phyloP scores from a whole-genome alignment of 92 coral and sea anemone species.

The Parazoanthus swiftii region DNA sequence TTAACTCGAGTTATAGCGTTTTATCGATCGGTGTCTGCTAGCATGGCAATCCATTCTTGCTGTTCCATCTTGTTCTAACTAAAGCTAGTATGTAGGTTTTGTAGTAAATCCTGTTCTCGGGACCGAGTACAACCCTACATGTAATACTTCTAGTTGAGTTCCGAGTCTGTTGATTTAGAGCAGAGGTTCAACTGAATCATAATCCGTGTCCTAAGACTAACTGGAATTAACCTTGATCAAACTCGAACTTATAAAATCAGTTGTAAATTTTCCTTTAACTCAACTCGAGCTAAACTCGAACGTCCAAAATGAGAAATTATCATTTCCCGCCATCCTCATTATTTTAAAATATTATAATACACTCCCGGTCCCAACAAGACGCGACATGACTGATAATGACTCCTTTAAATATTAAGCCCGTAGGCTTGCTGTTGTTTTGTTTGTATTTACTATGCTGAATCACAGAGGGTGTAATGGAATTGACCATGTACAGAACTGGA shows the following conservation, averaged over 20 bases:
- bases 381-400: background rate
- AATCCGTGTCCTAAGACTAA: background rate
- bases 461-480: too few relatives aligned
- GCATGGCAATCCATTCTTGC: background rate
- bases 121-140: too few relatives aligned
- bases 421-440: too few relatives aligned
- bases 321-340: background rate
- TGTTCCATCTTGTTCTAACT: too few relatives aligned
- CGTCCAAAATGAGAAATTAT: background rate
- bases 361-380: background rate
- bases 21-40: too few relatives aligned
- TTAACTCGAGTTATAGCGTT: background rate
- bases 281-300: background rate
- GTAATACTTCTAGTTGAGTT: too few relatives aligned
- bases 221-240: background rate
- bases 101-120: too few relatives aligned
- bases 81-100: too few relatives aligned
- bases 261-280: background rate
- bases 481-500: too few relatives aligned
- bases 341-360: background rate
- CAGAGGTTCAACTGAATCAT: background rate
- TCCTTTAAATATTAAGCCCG: too few relatives aligned
- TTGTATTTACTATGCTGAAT: too few relatives aligned
- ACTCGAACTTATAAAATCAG: background rate
- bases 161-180: too few relatives aligned